Base-by-base conservation (phyloP, 2,888 invertebrate species). In the Chirona hameri region DNA sequence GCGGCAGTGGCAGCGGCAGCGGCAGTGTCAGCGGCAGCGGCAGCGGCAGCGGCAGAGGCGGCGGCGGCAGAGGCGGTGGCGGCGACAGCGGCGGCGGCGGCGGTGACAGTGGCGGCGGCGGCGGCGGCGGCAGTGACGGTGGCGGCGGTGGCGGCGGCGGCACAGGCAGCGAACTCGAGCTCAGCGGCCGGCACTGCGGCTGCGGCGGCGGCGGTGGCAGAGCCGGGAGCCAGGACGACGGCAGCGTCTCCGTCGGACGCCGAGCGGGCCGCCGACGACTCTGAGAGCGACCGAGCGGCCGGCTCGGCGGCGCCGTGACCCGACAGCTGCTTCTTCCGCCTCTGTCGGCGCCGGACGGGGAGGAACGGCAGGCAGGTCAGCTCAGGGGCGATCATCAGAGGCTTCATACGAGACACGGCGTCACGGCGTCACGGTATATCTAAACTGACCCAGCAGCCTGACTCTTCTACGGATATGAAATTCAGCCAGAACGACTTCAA, bases 321-420 rank as follows among this genome's bases (percentile, higher is more conserved):
- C 12, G 55, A 79, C n/a, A 31, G 57, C 18, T 82, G 52, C 29
- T 79, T 48, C 55, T 46, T 80, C n/a, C 57, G 65, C 46, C 83
- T 83, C 55, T 84, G 83, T 48, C 83, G 83, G 48, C 83, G 46
- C 48, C 83, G 69, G 21, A 4, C 21, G 29, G 27, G n/a, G n/a
- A 69, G 52, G 52, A 12, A 52, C 39, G 12, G 18, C 52, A 18
- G 52, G 3, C 31, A 12, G 4, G 18, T 31, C 72, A 31, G 31
- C 39, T 2, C 39, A 39, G 39, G 39, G 39, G 39, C 39, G 39
- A 39, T 39, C 39, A 39, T 39, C 39, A 39, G 39, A 39, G 39
- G 39, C 4, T 39, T 39, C 39, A 39, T 39, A 39, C 39, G 39
- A 39, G 39, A 39, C 39, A 39, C 39, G 7, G 39, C 39, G 39